Evolutionary conservation across 2,888 invertebrate species (phyloP).

Genomic region (Tethea ocularis): DNA sequence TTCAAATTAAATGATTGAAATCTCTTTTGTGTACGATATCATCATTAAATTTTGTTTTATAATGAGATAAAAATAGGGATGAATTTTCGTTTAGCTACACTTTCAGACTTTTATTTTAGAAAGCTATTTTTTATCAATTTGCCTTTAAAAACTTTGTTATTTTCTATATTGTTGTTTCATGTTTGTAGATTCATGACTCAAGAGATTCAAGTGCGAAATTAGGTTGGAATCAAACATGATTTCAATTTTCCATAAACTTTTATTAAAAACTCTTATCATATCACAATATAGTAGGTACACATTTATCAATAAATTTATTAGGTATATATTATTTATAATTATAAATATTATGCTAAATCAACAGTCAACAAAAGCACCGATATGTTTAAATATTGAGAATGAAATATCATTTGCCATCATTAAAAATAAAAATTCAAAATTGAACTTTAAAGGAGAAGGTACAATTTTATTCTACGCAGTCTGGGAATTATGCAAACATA

Average conservation of each 20-base stretch:
- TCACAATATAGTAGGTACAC: constrained; percentile 66
- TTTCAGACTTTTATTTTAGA: too few species aligned
- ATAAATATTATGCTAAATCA: constrained; percentile 46
- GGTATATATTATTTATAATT: constrained; percentile 30
- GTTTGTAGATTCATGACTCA: not conserved
- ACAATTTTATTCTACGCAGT: not conserved
- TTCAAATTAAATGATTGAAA: not conserved
- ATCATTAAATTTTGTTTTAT: constrained; percentile 16
- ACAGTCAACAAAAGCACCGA: constrained; percentile 76
- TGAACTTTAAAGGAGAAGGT: constrained; percentile 6
- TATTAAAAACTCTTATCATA: constrained; percentile 58
- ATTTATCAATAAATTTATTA: constrained; percentile 33
- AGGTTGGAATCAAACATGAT: not conserved
- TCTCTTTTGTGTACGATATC: not conserved
- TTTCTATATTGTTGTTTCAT: too few species aligned
- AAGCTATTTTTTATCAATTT: not conserved
- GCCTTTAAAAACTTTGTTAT: not conserved
- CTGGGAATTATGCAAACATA: not conserved
- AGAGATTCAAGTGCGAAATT: constrained; percentile 15
- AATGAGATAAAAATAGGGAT: constrained; percentile 5
- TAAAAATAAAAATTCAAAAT: constrained; percentile 22
- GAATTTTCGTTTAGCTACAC: too few species aligned
- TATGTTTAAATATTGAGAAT: constrained; percentile 52
- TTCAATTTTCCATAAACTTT: constrained; percentile 36
- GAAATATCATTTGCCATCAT: constrained; percentile 23